Base-by-base conservation (phyloP, 1,140 invertebrate genomes). In the Ptiloglossa arizonensis region DNA sequence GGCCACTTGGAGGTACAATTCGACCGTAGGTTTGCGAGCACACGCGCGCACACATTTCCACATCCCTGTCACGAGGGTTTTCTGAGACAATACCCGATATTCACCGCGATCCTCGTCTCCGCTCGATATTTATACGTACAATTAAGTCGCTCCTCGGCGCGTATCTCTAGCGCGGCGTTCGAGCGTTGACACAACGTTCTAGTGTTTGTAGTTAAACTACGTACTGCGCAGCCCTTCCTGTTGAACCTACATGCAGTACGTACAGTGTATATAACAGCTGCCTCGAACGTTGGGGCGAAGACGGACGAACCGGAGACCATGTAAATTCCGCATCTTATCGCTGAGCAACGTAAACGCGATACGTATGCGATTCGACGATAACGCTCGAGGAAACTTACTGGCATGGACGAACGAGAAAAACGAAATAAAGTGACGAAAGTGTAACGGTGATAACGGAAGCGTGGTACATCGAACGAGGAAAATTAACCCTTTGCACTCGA, bases 31-130 rank as follows among this genome's bases (percentile, higher is more conserved):
- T 2, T 9, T 15, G 6, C 9, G 11, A 50, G 44, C 54, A 15
- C 50, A 52, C 11, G n/a, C 5, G 3, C 44, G 19, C 35, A 46
- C 27, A 24, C n/a, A 15, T 13, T 13, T 3, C 46, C 24, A 35
- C 17, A 4, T 22, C 9, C 19, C 59, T 56, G 27, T 35, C n/a
- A 50, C 32, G 38, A 82, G 27, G 35, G 64, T 82, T 83, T 82
- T 69, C 80, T 83, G 41, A 79, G 67, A 82, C 69, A 83, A 83
- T 69, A 83, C 62, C 50, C 56, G 57, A 78, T 66, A 66, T 64
- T 52, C 68, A 57, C 50, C 22, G 41, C 63, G 46, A 60, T 41
- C 48, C 56, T 38, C 60, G 6, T 24, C 5, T 1, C 17, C 9
- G 27, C 41, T 50, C 64, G 64, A 52, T 76, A 60, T 70, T 79